These are phyloP conservation scores for Rhineura floridana DNA, from an alignment of 2,113 vertebrate genomes.

Conservation along the genomic window DNA sequence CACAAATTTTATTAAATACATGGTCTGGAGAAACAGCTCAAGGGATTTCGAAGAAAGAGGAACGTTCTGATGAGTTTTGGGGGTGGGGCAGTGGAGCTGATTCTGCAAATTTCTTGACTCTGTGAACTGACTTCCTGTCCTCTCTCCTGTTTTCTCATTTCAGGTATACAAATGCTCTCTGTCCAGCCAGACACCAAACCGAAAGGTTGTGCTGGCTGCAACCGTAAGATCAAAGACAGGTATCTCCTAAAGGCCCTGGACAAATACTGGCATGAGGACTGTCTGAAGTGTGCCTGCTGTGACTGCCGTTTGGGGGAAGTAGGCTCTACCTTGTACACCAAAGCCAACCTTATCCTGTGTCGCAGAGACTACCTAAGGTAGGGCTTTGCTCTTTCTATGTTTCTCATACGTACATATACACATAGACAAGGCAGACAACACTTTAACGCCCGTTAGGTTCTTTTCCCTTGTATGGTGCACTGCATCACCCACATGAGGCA, in stretches of 20 bases:
- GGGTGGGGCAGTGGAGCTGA: no score
- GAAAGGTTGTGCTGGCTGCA: conserved; percentile 99
- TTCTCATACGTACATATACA: rapidly evolving
- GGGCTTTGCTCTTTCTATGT: conserved; percentile 49
- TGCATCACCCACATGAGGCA: neutral
- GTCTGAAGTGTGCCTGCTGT: conserved; percentile 97
- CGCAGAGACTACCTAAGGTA: conserved; percentile 98
- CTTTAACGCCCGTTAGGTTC: neutral
- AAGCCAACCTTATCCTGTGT: conserved; percentile 98
- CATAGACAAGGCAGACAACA: no score
- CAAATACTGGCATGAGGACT: conserved; percentile 99
- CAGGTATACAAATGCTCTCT: conserved; percentile 99
- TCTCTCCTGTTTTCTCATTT: conserved; percentile 31
- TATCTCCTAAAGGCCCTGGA: conserved; percentile 97
- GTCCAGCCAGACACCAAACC: conserved; percentile 99
- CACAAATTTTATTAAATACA: no score
- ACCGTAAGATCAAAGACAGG: conserved; percentile 99
- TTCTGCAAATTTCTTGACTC: neutral
- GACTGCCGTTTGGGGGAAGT: conserved; percentile 97
- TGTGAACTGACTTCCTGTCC: neutral
- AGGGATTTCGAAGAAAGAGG: neutral
- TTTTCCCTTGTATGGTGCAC: neutral
- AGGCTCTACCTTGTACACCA: conserved; percentile 98
- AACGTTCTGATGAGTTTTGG: neutral
- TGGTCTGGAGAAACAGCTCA: neutral